Evolutionary conservation across 2,797 vertebrate genomes (phyloP), one percentile per base, ranked within the genome.

Genomic region (Phataginus tetradactyla): DNA sequence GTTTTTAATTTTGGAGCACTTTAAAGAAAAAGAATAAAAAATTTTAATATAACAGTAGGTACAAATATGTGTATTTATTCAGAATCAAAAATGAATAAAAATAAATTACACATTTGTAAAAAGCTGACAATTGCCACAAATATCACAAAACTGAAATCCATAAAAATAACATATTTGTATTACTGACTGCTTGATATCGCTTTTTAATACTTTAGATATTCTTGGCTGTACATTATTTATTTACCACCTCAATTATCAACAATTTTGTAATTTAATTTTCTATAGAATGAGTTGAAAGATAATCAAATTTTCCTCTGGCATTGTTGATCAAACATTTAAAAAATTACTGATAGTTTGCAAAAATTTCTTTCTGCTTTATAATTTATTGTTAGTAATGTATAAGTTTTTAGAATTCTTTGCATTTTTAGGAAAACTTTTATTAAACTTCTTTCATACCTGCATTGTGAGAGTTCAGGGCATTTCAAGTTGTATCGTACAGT

Each of bases 181-280:
- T 57, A 81, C 55, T 75, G 61, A 68, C 32, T 53, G 9, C 57
- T 83, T 53, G 21, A 77, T 32, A 63, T 0, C 78, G 32, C 7
- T 72, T 88, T 93, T 79, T 71, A 81, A 61, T 80, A 49, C 37
- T 14, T 83, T 27, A 32, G 5, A 20, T 59, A 57, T 49, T 61
- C 81, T 69, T 81, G 29, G 9, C 27, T 29, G 4, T 10, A 37
- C 7, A 81, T 68, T 80, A 23, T 57, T 66, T 85, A 34, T n/a
- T 91, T 2, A 69, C 5, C 29, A 90, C 34, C 66, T 72, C 63
- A 81, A 32, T 92, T 90, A 79, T 72, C 29, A 89, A 49, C 8
- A 63, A 45, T 37, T 89, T 97, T 59, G 15, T 91, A 57, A 53
- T 86, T 95, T 81, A 4, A 91, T 91, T 81, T 89, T 55, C n/a